These are phyloP conservation scores for Saguinus imperator DNA, from an alignment of 2,113 vertebrate genomes.

Conservation along the genomic window DNA sequence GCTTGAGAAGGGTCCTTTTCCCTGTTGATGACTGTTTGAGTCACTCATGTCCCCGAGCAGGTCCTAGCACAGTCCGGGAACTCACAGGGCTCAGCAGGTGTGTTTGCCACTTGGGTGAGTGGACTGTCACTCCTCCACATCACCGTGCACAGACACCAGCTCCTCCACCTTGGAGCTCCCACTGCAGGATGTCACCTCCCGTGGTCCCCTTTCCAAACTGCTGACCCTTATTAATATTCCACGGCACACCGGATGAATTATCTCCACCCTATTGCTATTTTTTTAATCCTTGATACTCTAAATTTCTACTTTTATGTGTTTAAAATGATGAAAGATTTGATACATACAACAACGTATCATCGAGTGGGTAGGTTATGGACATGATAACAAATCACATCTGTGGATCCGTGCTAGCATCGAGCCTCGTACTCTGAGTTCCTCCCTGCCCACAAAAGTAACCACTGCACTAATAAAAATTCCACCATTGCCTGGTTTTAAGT, in stretches of 20 bases:
- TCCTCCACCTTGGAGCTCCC: not conserved
- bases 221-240: not conserved
- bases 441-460: not conserved
- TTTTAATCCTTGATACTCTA: not conserved
- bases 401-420: too few species aligned
- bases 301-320: not conserved
- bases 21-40: not conserved
- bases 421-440: fast-evolving
- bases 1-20: fast-evolving
- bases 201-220: not conserved
- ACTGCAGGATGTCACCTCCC: not conserved
- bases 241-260: not conserved
- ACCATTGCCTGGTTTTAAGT: not conserved
- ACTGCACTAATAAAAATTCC: fast-evolving
- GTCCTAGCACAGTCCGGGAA: fast-evolving
- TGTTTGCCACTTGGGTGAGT: fast-evolving
- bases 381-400: too few species aligned
- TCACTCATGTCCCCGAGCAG: fast-evolving
- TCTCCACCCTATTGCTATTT: not conserved
- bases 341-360: not conserved
- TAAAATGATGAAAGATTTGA: not conserved
- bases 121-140: too few species aligned
- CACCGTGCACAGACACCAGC: not conserved
- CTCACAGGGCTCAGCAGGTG: not conserved
- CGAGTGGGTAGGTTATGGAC: fast-evolving